Conservation (phyloP, 2,113 vertebrate genomes). For the Chionodraco myersi region DNA sequence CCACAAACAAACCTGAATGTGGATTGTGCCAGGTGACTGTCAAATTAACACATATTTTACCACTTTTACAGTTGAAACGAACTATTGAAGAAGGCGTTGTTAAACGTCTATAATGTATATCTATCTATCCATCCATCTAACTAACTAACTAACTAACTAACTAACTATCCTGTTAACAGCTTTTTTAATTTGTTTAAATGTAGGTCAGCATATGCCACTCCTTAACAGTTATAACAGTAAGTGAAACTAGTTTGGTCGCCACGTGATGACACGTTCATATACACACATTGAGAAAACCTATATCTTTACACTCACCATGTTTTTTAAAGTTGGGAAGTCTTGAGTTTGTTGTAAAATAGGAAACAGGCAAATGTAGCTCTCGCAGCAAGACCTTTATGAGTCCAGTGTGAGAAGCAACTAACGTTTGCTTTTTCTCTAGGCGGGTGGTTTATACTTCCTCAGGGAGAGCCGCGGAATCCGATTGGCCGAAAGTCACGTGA, state of each 20-base stretch:
- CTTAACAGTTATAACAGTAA: not conserved
- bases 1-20: not conserved
- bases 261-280: not conserved
- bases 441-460: slow-evolving; percentile 55
- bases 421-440: not conserved
- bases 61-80: not conserved
- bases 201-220: not conserved
- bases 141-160: no score
- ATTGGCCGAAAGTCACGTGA: slow-evolving; percentile 17
- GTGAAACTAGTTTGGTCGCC: not conserved
- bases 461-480: not conserved
- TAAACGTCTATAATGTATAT: no score
- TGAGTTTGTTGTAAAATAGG: not conserved
- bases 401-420: slow-evolving; percentile 70
- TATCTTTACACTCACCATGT: slow-evolving; percentile 50
- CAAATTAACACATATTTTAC: not conserved
- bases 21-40: not conserved
- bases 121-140: no score
- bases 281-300: rapidly evolving
- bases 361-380: slow-evolving; percentile 33
- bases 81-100: rapidly evolving
- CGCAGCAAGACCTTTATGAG: slow-evolving; percentile 63
- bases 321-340: not conserved
- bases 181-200: no score
- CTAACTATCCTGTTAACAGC: rapidly evolving